Evolutionary conservation across 2,797 vertebrate species (phyloP).

Genomic region (Anguilla marmorata): DNA sequence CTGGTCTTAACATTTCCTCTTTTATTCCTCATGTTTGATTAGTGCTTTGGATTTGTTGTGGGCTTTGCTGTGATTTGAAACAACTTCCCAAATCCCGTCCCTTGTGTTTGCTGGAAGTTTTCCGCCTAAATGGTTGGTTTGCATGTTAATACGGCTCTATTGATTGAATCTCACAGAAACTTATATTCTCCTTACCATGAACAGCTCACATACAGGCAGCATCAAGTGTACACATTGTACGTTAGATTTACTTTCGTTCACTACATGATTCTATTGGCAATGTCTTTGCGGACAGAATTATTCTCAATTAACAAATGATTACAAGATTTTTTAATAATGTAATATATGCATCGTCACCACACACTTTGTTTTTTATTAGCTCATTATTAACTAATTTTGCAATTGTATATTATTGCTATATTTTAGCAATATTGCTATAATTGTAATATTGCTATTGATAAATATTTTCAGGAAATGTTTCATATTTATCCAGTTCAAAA

Average conservation of each 20-base stretch:
- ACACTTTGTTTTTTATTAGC: neutral
- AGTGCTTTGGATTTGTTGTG: slow-evolving; percentile 3
- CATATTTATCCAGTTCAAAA: too few relatives aligned
- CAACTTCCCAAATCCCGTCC: neutral
- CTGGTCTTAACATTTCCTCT: slow-evolving; percentile 3
- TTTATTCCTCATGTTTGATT: neutral
- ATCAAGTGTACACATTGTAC: neutral
- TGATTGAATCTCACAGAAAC: slow-evolving; percentile 13
- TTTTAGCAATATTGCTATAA: too few relatives aligned
- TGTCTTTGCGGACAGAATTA: neutral
- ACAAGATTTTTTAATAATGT: neutral
- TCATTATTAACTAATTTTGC: too few relatives aligned
- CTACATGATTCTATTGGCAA: neutral
- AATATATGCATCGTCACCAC: slow-evolving; percentile 32
- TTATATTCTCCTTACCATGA: neutral
- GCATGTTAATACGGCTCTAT: slow-evolving; percentile 19
- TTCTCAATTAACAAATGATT: neutral
- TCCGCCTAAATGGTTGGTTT: slow-evolving; percentile 8
- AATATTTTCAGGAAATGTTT: neutral
- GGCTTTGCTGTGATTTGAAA: slow-evolving; percentile 11
- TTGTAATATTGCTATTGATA: too few relatives aligned
- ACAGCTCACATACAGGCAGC: neutral
- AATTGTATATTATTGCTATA: too few relatives aligned
- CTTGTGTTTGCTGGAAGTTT: neutral
- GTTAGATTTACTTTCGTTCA: neutral